These are phyloP conservation scores for Cheilosia vulpina DNA, from an alignment of 2,888 invertebrate genomes.

Conservation along the genomic window DNA sequence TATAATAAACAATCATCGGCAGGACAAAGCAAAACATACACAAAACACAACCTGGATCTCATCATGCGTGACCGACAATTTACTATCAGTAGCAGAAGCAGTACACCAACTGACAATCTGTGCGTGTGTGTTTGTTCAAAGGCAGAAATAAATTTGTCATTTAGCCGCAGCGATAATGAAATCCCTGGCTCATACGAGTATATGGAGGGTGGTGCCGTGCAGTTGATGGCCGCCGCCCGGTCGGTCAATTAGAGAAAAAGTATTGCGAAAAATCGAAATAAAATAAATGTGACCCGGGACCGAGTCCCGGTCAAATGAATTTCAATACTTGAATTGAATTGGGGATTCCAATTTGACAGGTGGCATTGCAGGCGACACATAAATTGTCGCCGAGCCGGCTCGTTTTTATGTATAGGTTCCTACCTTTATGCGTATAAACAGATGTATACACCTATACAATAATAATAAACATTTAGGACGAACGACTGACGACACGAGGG, in stretches of 20 bases:
- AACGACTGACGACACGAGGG: conserved; percentile 39
- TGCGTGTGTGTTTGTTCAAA: neutral
- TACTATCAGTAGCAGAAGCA: conserved; percentile 50
- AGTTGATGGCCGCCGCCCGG: neutral
- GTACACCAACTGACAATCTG: neutral
- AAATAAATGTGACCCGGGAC: conserved; percentile 49
- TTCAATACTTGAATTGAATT: conserved; percentile 78
- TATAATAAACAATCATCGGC: conserved; percentile 40
- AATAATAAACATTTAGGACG: conserved; percentile 70
- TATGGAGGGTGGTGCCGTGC: neutral
- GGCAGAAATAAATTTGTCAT: conserved; percentile 67
- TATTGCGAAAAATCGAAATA: conserved; percentile 68
- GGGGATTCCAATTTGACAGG: conserved; percentile 79
- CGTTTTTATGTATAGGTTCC: conserved; percentile 8
- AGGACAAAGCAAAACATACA: too few species aligned
- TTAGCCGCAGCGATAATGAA: conserved; percentile 57
- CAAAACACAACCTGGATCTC: conserved; percentile 31
- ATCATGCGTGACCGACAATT: conserved; percentile 72
- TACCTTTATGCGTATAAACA: conserved; percentile 29
- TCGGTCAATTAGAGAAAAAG: conserved; percentile 70
- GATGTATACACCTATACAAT: neutral
- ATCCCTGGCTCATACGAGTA: conserved; percentile 2
- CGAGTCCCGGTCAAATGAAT: conserved; percentile 76
- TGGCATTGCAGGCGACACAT: conserved; percentile 75
- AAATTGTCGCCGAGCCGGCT: conserved; percentile 61